phyloP scores from a whole-genome alignment of 2,888 invertebrate genomes.

The Cremastinae sp. region DNA sequence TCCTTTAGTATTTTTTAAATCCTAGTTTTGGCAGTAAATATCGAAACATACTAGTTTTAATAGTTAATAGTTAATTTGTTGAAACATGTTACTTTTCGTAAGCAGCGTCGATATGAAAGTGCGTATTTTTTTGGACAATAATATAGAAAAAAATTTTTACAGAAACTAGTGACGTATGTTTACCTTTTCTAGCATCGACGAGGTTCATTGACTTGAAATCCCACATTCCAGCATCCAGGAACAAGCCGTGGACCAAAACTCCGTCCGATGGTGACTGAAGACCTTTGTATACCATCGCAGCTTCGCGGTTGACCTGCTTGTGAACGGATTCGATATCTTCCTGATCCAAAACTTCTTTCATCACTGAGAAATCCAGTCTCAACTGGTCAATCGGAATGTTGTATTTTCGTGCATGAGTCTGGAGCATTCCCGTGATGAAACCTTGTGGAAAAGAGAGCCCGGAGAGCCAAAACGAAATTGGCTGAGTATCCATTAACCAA shows the following conservation, averaged over 20 bases:
- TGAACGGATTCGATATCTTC: slow-evolving; percentile 84
- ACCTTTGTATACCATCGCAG: slow-evolving; percentile 81
- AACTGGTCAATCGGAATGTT: slow-evolving; percentile 93
- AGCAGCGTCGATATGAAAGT: neutral
- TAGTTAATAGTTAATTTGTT: neutral
- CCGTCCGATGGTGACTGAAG: slow-evolving; percentile 85
- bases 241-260: slow-evolving; percentile 90
- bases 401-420: slow-evolving; percentile 93
- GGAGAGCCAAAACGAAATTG: slow-evolving; percentile 94
- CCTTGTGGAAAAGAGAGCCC: slow-evolving; percentile 97
- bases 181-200: slow-evolving; percentile 89
- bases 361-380: slow-evolving; percentile 90
- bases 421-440: slow-evolving; percentile 93
- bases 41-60: no score
- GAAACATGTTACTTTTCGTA: neutral
- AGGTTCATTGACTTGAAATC: slow-evolving; percentile 85
- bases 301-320: slow-evolving; percentile 72
- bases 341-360: slow-evolving; percentile 83
- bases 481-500: slow-evolving; percentile 87
- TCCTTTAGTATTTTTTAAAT: no score
- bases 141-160: no score
- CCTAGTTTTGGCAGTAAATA: no score
- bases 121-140: no score
- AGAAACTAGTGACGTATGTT: no score
- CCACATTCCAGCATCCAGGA: slow-evolving; percentile 94